These are phyloP conservation scores for Drosophila teissieri DNA, from an alignment of 1,140 invertebrate species.

Conservation along the genomic window DNA sequence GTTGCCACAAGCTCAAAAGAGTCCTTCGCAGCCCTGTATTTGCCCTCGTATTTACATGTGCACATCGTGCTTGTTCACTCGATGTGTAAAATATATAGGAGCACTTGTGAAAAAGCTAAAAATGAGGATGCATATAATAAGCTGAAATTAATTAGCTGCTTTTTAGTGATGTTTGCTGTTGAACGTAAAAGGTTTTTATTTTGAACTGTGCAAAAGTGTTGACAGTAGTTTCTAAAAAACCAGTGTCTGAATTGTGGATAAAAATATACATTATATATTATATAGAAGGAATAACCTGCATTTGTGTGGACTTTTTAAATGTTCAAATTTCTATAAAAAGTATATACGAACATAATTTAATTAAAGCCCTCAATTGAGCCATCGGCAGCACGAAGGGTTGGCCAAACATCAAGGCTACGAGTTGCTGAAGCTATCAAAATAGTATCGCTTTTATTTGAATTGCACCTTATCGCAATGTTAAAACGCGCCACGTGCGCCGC, in stretches of 20 bases:
- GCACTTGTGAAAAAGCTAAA: constrained; percentile 10
- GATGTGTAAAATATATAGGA: constrained; percentile 2
- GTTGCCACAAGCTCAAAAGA: constrained; percentile 32
- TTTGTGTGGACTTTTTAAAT: no score
- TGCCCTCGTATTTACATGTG: constrained; percentile 41
- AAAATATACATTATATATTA: no score
- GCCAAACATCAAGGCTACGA: constrained; percentile 2
- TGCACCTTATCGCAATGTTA: constrained; percentile 62
- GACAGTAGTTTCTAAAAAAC: no score
- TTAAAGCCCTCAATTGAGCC: constrained; percentile 24
- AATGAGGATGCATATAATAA: constrained; percentile 3
- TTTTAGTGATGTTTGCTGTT: neutral
- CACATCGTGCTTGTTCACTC: constrained; percentile 18
- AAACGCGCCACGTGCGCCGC: constrained; percentile 68
- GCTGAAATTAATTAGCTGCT: neutral
- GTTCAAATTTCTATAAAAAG: no score
- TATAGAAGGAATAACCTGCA: no score
- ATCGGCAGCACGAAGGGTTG: constrained; percentile 18
- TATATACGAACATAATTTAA: neutral
- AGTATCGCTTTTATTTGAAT: constrained; percentile 31
- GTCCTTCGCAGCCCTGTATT: constrained; percentile 38
- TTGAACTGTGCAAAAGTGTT: no score
- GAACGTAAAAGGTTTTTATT: no score
- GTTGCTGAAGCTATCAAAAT: constrained; percentile 29
- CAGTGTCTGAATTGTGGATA: no score